Evolutionary conservation across 2,113 vertebrate species (phyloP), one percentile per base, ranked within the genome.

Genomic region (Odontophorus gujanensis): DNA sequence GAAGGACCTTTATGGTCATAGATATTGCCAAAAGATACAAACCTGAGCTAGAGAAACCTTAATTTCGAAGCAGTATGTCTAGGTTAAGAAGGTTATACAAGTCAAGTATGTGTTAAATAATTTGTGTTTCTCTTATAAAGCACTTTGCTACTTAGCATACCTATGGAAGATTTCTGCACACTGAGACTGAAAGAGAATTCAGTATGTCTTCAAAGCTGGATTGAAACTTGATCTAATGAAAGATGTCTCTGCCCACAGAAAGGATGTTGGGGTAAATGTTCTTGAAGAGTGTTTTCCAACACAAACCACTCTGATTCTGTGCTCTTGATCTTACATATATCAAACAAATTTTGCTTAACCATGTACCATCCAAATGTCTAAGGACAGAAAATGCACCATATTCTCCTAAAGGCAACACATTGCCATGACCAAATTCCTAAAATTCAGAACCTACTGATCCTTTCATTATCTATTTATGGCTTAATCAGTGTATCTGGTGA

Each of bases 371-470:
- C 8, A 71, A 58, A 21, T 20, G 1, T 42, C 2, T 81, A 34
- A 36, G 16, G 25, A 48, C 8, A 58, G 21, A 22, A 20, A 94
- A 88, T 25, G 7, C 6, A 22, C 7, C 42, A 43, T 5, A 42
- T 79, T 85, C 40, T 58, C 11, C n/a, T 36, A 51, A 14, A 21
- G 3, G 4, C 66, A n/a, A 30, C 25, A 32, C 40, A 62, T 7
- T 87, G 28, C 13, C 32, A 38, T 28, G 61, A 7, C 2, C 13
- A 51, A 34, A 61, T 57, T 45, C 62, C n/a, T 67, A 51, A n/a
- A 55, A 13, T 4, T 3, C 18, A 21, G 8, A 6, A 66, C 7
- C 45, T 36, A 36, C 1, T 0, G 2, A 55, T 59, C 13, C 42
- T 28, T 76, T 58, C 2, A 12, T 69, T 59, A 24, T 11, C 61